A percentile compares a stretch with the other conserved stretches of the same genome.
These are phyloP conservation scores for Macquaria australasica DNA, from an alignment of 2,113 vertebrate species.

Conservation along the genomic window DNA sequence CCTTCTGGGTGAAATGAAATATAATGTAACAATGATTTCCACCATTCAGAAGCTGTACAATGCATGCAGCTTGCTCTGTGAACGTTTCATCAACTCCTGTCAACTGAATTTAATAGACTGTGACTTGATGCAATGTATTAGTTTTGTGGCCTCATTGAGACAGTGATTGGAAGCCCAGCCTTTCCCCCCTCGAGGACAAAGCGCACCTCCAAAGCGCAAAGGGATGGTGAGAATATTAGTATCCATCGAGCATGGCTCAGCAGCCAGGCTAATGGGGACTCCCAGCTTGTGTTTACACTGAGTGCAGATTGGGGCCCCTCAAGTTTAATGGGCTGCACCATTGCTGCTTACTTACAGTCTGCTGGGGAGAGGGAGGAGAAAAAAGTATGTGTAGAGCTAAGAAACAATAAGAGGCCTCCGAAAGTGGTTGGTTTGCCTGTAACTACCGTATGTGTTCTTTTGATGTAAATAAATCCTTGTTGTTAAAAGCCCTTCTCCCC, in stretches of 20 bases:
- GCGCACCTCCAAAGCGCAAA: slow-evolving; percentile 22
- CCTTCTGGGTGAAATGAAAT: slow-evolving; percentile 39
- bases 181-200: slow-evolving; percentile 3
- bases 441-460: slow-evolving; percentile 12
- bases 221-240: slow-evolving; percentile 44
- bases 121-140: slow-evolving; percentile 59
- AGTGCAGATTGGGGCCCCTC: slow-evolving; percentile 54
- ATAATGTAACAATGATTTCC: slow-evolving; percentile 38
- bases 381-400: background rate
- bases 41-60: slow-evolving; percentile 19
- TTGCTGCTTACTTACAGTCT: slow-evolving; percentile 45
- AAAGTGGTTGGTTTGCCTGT: background rate
- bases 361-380: background rate
- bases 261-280: slow-evolving; percentile 64
- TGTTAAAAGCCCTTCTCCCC: slow-evolving; percentile 26
- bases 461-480: slow-evolving; percentile 30
- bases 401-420: background rate
- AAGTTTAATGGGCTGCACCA: slow-evolving; percentile 63
- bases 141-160: slow-evolving; percentile 37
- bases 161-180: slow-evolving; percentile 19
- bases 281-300: slow-evolving; percentile 71
- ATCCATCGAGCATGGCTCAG: slow-evolving; percentile 62
- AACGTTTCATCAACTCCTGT: slow-evolving; percentile 53
- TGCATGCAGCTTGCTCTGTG: slow-evolving; percentile 2
- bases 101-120: slow-evolving; percentile 55